Conservation (phyloP, 2,888 invertebrate genomes). For the Pilophorus perplexus region DNA sequence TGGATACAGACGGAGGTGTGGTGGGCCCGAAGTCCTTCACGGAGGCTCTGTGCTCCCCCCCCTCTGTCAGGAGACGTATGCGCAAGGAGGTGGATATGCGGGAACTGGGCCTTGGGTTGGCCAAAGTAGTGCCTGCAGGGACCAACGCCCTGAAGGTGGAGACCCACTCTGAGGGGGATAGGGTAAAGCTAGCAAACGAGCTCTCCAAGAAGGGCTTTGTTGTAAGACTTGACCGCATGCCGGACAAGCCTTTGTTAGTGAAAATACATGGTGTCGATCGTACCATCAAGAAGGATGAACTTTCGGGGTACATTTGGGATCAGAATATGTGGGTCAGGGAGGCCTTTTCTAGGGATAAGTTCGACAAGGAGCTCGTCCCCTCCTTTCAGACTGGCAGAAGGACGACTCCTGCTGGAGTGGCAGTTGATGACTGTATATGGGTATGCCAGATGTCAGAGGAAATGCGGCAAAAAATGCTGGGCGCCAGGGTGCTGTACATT, state of each 20-base stretch:
- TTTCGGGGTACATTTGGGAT: neutral
- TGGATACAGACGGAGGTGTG: neutral
- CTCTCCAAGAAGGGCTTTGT: neutral
- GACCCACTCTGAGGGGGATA: neutral
- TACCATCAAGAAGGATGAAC: neutral
- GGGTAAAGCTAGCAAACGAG: neutral
- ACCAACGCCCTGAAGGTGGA: neutral
- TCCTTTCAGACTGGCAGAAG: neutral
- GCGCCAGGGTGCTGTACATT: no score
- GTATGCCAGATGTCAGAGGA: no score
- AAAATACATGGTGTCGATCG: neutral
- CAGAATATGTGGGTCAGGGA: neutral
- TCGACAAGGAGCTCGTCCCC: neutral
- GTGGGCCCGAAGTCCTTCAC: neutral
- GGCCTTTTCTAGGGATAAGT: neutral
- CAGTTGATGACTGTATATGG: neutral
- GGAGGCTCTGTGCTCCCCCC: neutral
- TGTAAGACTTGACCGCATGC: neutral
- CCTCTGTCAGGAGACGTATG: neutral
- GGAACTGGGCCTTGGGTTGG: neutral
- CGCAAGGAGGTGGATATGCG: neutral
- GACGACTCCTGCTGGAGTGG: neutral
- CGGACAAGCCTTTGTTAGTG: neutral
- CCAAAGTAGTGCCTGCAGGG: neutral
- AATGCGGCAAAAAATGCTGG: no score